Conservation (phyloP, 1,140 invertebrate species). For the Dreissena rostriformis region DNA sequence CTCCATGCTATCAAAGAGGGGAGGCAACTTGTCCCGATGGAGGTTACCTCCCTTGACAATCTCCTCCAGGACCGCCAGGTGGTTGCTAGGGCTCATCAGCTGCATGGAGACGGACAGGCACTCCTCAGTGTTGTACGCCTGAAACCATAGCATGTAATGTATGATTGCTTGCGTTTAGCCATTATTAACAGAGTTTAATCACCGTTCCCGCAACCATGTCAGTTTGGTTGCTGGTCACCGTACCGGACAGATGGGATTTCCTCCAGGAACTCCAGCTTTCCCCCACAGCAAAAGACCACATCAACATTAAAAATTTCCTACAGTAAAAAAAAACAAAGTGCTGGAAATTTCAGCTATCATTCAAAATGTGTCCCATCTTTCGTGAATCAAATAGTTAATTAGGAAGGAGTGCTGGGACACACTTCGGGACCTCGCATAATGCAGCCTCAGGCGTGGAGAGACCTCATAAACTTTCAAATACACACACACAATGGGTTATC, state of each 20-base stretch:
- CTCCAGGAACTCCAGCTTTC: neutral
- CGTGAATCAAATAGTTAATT: no score
- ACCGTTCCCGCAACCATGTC: neutral
- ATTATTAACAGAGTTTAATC: neutral
- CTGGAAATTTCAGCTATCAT: no score
- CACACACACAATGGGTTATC: no score
- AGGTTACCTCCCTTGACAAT: conserved; percentile 76
- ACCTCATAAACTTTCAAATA: no score
- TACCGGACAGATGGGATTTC: neutral
- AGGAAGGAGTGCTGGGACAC: no score
- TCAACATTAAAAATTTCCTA: neutral
- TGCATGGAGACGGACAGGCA: conserved; percentile 77
- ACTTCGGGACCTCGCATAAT: no score
- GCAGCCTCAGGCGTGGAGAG: no score
- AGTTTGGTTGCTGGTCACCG: neutral
- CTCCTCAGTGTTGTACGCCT: conserved; percentile 78
- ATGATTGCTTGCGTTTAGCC: neutral
- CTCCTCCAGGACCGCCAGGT: conserved; percentile 77
- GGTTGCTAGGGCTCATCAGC: conserved; percentile 80
- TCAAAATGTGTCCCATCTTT: no score
- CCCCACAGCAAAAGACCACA: neutral
- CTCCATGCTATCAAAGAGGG: conserved; percentile 68
- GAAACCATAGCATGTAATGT: neutral
- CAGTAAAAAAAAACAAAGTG: neutral
- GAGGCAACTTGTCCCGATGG: conserved; percentile 66